Conservation (phyloP, 2,797 vertebrate species). For the Muscicapa comitata region DNA sequence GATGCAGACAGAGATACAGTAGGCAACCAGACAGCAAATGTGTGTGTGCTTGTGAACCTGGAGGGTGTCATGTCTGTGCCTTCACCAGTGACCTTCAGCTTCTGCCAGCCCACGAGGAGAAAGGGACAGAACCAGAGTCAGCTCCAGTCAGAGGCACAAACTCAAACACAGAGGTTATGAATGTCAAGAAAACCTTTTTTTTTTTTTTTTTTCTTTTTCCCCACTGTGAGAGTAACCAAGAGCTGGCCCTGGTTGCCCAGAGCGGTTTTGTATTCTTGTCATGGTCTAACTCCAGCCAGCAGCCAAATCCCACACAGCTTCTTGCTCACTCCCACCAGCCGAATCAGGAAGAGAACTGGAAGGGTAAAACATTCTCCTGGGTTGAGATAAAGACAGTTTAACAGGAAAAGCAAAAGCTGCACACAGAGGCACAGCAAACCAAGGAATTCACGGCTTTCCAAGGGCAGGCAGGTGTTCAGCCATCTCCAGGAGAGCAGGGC, state of each 20-base stretch:
- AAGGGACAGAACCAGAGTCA: background rate
- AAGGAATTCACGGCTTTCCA: background rate
- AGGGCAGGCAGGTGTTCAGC: background rate
- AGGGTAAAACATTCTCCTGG: background rate
- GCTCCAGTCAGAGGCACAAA: background rate
- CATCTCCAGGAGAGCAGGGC: background rate
- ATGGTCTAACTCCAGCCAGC: background rate
- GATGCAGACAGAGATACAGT: accelerated
- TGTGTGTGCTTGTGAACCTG: background rate
- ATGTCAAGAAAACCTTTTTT: too few species aligned
- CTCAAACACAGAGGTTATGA: background rate
- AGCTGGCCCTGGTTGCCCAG: background rate
- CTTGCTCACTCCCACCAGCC: background rate
- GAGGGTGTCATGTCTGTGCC: background rate
- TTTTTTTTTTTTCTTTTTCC: too few species aligned
- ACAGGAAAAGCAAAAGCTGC: background rate
- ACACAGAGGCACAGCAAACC: background rate
- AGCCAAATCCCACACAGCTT: background rate
- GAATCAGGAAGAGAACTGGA: background rate
- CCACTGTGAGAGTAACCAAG: background rate
- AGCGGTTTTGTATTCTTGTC: background rate
- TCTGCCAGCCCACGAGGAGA: background rate
- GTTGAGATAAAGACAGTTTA: background rate
- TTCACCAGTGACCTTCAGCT: background rate
- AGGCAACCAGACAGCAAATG: background rate